These are phyloP conservation scores for Misgurnus mizolepis DNA, from an alignment of 2,113 vertebrate species.

Conservation along the genomic window DNA sequence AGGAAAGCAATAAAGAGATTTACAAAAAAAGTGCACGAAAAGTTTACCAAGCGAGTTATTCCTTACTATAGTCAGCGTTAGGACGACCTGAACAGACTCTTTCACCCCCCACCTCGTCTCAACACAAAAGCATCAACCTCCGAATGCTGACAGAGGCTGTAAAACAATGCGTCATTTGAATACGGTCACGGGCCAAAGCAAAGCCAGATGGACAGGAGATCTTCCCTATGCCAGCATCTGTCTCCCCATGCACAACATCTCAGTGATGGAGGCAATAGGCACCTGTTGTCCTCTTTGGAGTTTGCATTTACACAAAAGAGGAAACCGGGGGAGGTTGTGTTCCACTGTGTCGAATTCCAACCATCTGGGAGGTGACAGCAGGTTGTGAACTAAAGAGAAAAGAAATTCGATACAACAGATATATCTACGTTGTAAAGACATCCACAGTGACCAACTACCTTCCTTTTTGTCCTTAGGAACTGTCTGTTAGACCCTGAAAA, in stretches of 20 bases:
- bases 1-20: neutral
- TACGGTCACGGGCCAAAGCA: slow-evolving; percentile 37
- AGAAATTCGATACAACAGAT: neutral
- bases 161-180: slow-evolving; percentile 65
- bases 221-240: slow-evolving; percentile 61
- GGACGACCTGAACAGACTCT: slow-evolving; percentile 42
- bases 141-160: slow-evolving; percentile 64
- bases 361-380: slow-evolving; percentile 27
- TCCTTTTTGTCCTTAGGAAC: too few relatives aligned
- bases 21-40: neutral
- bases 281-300: slow-evolving; percentile 39
- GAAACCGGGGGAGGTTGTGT: neutral
- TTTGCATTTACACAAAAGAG: slow-evolving; percentile 30
- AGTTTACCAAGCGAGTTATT: neutral
- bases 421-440: too few relatives aligned
- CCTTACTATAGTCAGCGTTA: neutral
- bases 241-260: slow-evolving; percentile 46
- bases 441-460: too few relatives aligned
- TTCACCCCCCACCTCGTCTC: slow-evolving; percentile 57
- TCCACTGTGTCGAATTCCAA: slow-evolving; percentile 20
- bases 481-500: too few relatives aligned
- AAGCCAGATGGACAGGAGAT: slow-evolving; percentile 48
- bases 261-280: slow-evolving; percentile 14
- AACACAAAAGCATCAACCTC: slow-evolving; percentile 64
- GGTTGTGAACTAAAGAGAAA: slow-evolving; percentile 29